Evolutionary conservation across 2,888 invertebrate species (phyloP), one percentile per base, ranked within the genome.

Genomic region (Caenorhabditis parvicauda): DNA sequence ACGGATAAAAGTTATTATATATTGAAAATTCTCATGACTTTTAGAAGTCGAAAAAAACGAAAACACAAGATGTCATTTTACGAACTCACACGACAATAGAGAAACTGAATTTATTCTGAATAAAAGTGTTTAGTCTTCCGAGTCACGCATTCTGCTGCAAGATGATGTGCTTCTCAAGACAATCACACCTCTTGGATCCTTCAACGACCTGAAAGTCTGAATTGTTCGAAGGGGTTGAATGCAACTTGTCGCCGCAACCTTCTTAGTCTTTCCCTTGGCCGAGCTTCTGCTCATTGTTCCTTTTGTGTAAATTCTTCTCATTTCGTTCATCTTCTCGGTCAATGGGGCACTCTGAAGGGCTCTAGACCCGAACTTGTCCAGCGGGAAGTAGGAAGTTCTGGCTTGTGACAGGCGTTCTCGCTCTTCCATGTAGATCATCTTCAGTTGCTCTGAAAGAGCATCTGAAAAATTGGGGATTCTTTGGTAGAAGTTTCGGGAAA

Each of bases 361-460:
- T 1, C 45, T 17, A 17, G 37, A 22, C 25, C 41, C 21, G 53
- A 51, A 55, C 27, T 32, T 28, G 50, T 51, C n/a, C n/a, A 7
- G n/a, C n/a, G n/a, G n/a, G n/a, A n/a, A n/a, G n/a, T n/a, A n/a
- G n/a, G n/a, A n/a, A n/a, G n/a, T n/a, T n/a, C n/a, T n/a, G n/a
- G n/a, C n/a, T n/a, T n/a, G n/a, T 28, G 55, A 32, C 21, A 72
- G 44, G 21, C 71, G 54, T 19, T 76, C 72, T 12, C 78, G 49
- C 54, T 78, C 78, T 38, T 78, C 78, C 58, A 78, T 35, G 54
- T 78, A 78, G 45, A 78, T 76, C 7, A 71, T 59, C 56, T 78
- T 78, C 37, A 78, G 59, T 55, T 78, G 78, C 41, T 78, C 78
- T 64, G 78, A 72, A 67, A 78, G 71, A 17, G 62, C 59, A 54